Percentiles rank a stretch among this genome's conserved stretches.
Conservation (phyloP, 2,797 vertebrate genomes). For the Euthynnus affinis region DNA sequence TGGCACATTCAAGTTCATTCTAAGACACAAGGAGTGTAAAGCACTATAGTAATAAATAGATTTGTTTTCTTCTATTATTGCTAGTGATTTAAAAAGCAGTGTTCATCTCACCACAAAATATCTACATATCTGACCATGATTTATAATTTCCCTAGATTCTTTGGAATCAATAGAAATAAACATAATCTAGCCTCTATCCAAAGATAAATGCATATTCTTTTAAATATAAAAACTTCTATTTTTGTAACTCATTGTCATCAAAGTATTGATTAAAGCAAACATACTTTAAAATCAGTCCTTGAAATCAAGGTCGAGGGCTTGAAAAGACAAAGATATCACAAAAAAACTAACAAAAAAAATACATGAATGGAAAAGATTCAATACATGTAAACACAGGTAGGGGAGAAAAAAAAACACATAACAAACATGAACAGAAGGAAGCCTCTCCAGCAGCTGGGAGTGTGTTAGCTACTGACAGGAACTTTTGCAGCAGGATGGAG, state of each 20-base stretch:
- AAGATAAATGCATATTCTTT: constrained; percentile 71
- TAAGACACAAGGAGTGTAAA: constrained; percentile 83
- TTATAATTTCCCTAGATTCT: constrained; percentile 79
- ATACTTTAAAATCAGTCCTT: constrained; percentile 75
- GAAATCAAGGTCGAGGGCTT: constrained; percentile 73
- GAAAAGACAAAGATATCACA: constrained; percentile 56
- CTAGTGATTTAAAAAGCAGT: constrained; percentile 82
- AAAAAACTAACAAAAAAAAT: constrained; percentile 41
- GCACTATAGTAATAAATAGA: constrained; percentile 83
- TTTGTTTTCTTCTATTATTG: constrained; percentile 77
- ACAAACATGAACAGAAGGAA: constrained; percentile 42
- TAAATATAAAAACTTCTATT: constrained; percentile 77
- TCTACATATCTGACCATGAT: constrained; percentile 76
- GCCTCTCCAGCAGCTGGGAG: constrained; percentile 53
- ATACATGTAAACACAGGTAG: constrained; percentile 75
- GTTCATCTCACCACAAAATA: constrained; percentile 74
- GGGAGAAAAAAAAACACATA: constrained; percentile 13
- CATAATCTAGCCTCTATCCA: constrained; percentile 74
- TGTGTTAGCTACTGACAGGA: constrained; percentile 37
- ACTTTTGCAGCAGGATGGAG: constrained; percentile 71
- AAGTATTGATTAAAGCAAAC: constrained; percentile 76
- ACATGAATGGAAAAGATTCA: constrained; percentile 53
- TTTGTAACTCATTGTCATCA: constrained; percentile 78
- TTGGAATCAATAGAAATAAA: constrained; percentile 81
- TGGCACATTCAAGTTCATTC: constrained; percentile 82